Conservation (phyloP, 2,113 vertebrate genomes). For the Aegithalos caudatus region DNA sequence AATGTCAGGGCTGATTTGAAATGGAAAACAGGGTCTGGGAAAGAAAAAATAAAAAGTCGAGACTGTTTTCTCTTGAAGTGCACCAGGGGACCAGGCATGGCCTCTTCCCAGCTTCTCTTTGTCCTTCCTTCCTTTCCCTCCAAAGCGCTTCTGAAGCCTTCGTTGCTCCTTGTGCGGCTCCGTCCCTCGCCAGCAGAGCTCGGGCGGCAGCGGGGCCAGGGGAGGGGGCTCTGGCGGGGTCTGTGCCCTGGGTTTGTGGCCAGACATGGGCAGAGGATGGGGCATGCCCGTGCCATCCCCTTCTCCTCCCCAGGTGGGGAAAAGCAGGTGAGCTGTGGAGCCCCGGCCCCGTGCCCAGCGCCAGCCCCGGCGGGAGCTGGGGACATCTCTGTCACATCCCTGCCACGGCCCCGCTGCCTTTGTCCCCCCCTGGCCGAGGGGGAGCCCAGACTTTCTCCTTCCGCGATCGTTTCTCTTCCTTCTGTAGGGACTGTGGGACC, state of each 20-base stretch:
- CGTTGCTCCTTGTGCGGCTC: neutral
- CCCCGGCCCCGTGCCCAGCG: neutral
- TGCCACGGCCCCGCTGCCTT: neutral
- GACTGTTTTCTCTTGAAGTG: neutral
- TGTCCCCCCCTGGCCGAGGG: neutral
- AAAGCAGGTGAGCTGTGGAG: neutral
- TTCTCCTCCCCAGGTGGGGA: no score
- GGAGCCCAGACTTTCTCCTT: neutral
- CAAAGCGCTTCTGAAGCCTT: neutral
- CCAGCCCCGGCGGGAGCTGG: neutral
- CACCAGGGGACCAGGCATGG: neutral
- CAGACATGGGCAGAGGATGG: neutral
- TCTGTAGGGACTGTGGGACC: neutral
- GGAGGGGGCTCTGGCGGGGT: neutral
- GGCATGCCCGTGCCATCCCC: neutral
- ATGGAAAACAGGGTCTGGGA: neutral
- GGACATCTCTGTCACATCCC: neutral
- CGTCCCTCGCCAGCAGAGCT: rapidly evolving
- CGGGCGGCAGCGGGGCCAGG: neutral
- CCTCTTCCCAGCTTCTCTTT: neutral
- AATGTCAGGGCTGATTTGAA: constrained; percentile 18
- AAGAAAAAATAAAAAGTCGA: neutral
- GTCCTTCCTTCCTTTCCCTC: neutral
- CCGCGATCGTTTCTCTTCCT: neutral
- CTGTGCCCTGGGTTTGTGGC: rapidly evolving